These are phyloP conservation scores for Naso thynnoides DNA, from an alignment of 2,797 vertebrate genomes.

Conservation along the genomic window DNA sequence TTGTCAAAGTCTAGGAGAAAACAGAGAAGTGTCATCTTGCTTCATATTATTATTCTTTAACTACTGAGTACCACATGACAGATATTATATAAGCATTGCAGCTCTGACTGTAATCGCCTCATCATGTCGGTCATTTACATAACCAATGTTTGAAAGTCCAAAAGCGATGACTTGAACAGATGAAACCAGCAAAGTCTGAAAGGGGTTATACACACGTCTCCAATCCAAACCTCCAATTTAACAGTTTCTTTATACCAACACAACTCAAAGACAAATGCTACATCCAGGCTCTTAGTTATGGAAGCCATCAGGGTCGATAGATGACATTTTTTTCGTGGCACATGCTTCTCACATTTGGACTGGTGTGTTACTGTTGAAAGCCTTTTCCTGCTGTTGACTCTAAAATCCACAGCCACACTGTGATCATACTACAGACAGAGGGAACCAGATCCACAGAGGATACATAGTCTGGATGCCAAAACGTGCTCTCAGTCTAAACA, in stretches of 20 bases:
- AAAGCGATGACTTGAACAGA: conserved; percentile 23
- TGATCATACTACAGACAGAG: conserved; percentile 37
- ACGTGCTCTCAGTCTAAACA: conserved; percentile 52
- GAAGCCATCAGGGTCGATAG: conserved; percentile 31
- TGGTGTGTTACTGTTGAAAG: conserved; percentile 51
- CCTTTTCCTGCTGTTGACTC: conserved; percentile 56
- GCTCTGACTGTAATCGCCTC: conserved; percentile 1
- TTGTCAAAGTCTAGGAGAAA: background rate
- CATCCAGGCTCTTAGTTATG: conserved; percentile 9
- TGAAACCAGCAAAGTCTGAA: conserved; percentile 19
- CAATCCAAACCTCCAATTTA: conserved; percentile 17
- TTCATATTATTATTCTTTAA: background rate
- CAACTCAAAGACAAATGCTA: conserved; percentile 24
- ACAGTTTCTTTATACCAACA: conserved; percentile 18
- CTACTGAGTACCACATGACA: conserved; percentile 1
- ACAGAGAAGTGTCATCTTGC: background rate
- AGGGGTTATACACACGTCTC: background rate
- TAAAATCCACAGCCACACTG: conserved; percentile 36
- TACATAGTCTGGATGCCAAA: conserved; percentile 40
- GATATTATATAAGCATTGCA: conserved; percentile 4
- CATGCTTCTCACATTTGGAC: conserved; percentile 59
- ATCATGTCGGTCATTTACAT: conserved; percentile 15
- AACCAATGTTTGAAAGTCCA: conserved; percentile 35
- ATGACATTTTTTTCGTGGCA: conserved; percentile 39
- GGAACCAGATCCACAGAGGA: conserved; percentile 51